Evolutionary conservation across 2,888 invertebrate species (phyloP), one percentile per base, ranked within the genome.

Genomic region (Philonicus albiceps): DNA sequence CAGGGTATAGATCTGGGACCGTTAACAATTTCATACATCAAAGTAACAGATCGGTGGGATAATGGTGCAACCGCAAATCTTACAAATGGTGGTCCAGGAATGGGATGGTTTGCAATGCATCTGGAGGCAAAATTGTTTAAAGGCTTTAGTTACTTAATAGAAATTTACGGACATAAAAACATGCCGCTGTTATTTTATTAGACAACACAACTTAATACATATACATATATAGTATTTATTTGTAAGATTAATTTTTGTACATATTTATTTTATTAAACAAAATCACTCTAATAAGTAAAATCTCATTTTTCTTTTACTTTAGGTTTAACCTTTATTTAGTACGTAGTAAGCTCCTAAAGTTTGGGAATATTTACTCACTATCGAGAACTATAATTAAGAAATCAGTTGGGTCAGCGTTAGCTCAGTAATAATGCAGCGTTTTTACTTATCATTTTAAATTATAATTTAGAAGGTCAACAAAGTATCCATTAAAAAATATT

Each of bases 121-220:
- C 8, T 80, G 1, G 31, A 80, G 27, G 49, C 80, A 16, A 80
- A 80, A 80, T 43, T 16, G 31, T 53, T 80, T 19, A 80, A 80
- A 80, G 80, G 80, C 22, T 80, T 53, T 53, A 80, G 80, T 80
- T 80, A 40, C 49, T 31, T 80, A 27, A 19, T 80, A 16, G 80
- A 80, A 80, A 27, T 80, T 53, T 80, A 80, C 16, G 80, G 80
- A 8, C n/a, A n/a, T 74, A 74, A 31, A 31, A 16, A 19, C 31
- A 4, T n/a, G 6, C 13, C 31, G 0, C 31, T 73, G 1, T 74
- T 31, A 31, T 30, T 7, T 74, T 34, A 31, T 74, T 74, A 74
- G 34, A 31, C 13, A 6, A 74, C 3, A 3, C n/a, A n/a, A 74
- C 11, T 31, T 74, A n/a, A 31, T 73, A 3, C 30, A 37, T 22